These are phyloP conservation scores for Crenuchus spilurus DNA, from an alignment of 2,797 vertebrate species.

Conservation along the genomic window DNA sequence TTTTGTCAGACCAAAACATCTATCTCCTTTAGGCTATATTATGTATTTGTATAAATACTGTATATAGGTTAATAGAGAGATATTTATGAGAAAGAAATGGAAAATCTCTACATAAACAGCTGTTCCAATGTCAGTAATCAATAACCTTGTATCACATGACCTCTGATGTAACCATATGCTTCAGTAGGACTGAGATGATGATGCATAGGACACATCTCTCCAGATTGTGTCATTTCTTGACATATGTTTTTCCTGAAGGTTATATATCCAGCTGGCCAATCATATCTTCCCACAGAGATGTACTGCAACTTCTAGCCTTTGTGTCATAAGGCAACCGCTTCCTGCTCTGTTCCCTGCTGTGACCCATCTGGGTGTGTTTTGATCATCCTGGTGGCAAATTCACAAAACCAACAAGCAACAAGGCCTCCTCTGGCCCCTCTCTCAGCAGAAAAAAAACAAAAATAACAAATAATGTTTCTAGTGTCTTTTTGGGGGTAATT, in stretches of 20 bases:
- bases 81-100: no score
- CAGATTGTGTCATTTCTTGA: constrained; percentile 21
- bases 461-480: constrained; percentile 14
- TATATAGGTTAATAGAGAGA: no score
- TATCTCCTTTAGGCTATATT: neutral
- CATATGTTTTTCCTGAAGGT: constrained; percentile 19
- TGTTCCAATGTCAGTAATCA: neutral
- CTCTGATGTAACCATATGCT: neutral
- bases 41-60: no score
- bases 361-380: constrained; percentile 57
- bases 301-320: constrained; percentile 61
- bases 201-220: neutral
- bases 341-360: constrained; percentile 63
- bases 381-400: constrained; percentile 65
- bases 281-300: constrained; percentile 70
- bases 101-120: neutral
- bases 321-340: constrained; percentile 66
- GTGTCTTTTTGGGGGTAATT: constrained; percentile 1
- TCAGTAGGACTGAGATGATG: neutral
- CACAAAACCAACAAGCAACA: constrained; percentile 45
- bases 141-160: neutral
- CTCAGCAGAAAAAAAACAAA: constrained; percentile 44
- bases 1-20: no score
- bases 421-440: constrained; percentile 20
- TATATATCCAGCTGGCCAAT: constrained; percentile 67